Conservation (phyloP, 2,797 vertebrate species). For the Loriculus beryllinus region DNA sequence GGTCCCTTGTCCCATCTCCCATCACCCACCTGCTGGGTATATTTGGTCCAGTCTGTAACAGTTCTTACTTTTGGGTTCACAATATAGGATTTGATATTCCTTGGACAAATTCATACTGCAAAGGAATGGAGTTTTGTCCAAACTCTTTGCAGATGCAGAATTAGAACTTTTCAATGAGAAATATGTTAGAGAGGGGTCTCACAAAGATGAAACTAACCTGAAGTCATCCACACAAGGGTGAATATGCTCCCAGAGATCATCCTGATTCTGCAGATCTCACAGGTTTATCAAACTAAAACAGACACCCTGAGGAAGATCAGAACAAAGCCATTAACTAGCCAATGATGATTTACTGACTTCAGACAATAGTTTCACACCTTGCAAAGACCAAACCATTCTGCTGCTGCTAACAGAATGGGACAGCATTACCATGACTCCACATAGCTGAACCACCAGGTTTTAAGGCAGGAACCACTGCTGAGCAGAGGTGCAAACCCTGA, state of each 20-base stretch:
- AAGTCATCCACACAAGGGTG: not conserved
- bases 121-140: not conserved
- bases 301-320: not conserved
- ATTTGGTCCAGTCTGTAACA: not conserved
- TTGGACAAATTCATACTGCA: not conserved
- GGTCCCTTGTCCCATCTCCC: not conserved
- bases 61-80: not conserved
- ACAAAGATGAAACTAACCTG: not conserved
- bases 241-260: not conserved
- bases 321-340: not conserved
- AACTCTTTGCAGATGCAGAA: not conserved
- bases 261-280: not conserved
- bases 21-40: too few species aligned
- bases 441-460: not conserved
- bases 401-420: not conserved
- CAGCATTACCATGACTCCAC: not conserved
- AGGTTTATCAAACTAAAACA: not conserved
- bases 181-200: not conserved
- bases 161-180: not conserved
- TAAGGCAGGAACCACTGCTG: not conserved
- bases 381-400: not conserved
- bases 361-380: not conserved
- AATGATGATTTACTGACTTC: not conserved
- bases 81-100: not conserved
- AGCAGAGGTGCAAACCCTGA: not conserved